Conservation (phyloP, 2,888 invertebrate species). For the Hyposoter didymator region DNA sequence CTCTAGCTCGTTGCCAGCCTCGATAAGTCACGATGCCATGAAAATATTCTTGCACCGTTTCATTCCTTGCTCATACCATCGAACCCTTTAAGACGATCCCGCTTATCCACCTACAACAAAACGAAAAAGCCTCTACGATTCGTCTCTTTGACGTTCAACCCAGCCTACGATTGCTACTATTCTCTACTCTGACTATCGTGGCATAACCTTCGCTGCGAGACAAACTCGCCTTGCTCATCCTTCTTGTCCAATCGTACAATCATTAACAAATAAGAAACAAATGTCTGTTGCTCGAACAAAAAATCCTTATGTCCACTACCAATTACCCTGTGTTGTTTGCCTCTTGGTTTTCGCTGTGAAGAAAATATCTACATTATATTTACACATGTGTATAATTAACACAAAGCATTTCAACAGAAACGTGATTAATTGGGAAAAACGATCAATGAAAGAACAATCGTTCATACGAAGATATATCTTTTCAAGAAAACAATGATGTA, state of each 20-base stretch:
- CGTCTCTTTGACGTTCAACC: slow-evolving; percentile 37
- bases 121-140: slow-evolving; percentile 19
- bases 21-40: slow-evolving; percentile 48
- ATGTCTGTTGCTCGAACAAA: slow-evolving; percentile 62
- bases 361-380: slow-evolving; percentile 42
- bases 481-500: neutral
- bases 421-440: neutral
- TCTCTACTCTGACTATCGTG: slow-evolving; percentile 40
- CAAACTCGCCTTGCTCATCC: slow-evolving; percentile 47
- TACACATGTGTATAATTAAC: slow-evolving; percentile 41
- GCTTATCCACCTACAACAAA: slow-evolving; percentile 62
- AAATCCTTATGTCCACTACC: slow-evolving; percentile 62
- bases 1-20: slow-evolving; percentile 39
- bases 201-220: slow-evolving; percentile 49
- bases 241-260: slow-evolving; percentile 42
- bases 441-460: neutral
- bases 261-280: slow-evolving; percentile 56
- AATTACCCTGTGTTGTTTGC: slow-evolving; percentile 79
- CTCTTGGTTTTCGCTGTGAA: slow-evolving; percentile 81
- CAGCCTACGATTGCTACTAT: slow-evolving; percentile 33
- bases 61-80: slow-evolving; percentile 52
- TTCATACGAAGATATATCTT: neutral
- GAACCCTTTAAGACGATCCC: slow-evolving; percentile 61
- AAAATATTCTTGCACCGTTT: slow-evolving; percentile 51
- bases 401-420: neutral